phyloP scores from a whole-genome alignment of 2,797 vertebrate genomes.

The Sebastes reedi region DNA sequence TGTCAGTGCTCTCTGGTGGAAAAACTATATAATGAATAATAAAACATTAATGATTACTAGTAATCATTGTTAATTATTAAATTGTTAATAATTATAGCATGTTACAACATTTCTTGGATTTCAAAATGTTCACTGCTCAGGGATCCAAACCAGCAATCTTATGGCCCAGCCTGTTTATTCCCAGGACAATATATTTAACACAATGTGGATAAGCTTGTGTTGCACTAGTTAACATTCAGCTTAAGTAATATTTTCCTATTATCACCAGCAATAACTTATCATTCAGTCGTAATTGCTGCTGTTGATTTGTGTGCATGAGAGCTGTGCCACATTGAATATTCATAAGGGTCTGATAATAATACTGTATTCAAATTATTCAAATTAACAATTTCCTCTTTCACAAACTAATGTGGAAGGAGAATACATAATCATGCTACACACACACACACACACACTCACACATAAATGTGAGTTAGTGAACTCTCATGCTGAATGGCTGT shows the following conservation, averaged over 20 bases:
- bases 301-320: conserved; percentile 41
- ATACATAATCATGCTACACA: neutral
- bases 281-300: conserved; percentile 48
- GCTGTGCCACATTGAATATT: conserved; percentile 50
- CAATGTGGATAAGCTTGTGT: neutral
- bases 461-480: neutral
- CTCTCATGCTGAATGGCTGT: neutral
- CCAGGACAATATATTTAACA: neutral
- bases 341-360: conserved; percentile 45
- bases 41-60: neutral
- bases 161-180: neutral
- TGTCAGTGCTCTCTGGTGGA: neutral
- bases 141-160: neutral
- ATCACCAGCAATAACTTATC: conserved; percentile 45
- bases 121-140: neutral
- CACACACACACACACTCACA: neutral
- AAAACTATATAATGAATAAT: neutral
- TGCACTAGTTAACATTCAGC: conserved; percentile 37
- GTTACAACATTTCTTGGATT: neutral
- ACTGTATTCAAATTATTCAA: conserved; percentile 42
- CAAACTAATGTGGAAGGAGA: conserved; percentile 21
- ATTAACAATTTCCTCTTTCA: conserved; percentile 36
- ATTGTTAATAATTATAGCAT: neutral
- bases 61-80: neutral
- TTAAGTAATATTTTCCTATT: conserved; percentile 29